Base-by-base conservation (phyloP, 2,888 invertebrate genomes). In the Dynastes hyllus region DNA sequence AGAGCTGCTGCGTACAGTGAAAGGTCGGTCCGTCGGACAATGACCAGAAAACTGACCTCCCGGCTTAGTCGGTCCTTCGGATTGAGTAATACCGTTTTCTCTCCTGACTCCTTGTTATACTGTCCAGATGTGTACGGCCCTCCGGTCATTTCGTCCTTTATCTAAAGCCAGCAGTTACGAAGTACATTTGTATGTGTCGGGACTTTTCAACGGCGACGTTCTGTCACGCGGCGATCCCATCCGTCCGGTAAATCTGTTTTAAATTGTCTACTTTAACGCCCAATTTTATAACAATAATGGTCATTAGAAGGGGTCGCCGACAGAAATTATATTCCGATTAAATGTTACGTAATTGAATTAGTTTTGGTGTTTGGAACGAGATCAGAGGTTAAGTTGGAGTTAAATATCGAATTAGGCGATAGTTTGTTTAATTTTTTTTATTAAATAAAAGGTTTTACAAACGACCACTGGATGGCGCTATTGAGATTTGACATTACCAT, bases 1-100 rank as follows among this genome's bases (percentile, higher is more conserved):
- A 11, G 16, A 37, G 66, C 13, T n/a, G 66, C 66, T 32, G 27
- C 40, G 58, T 40, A n/a, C 61, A 75, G 63, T 75, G 73, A 75
- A 61, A 75, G 61, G 61, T 75, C 73, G 61, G 50, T 22, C 61
- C 45, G 73, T 45, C 73, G 85, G 85, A 86, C 85, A 86, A 86
- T 85, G 85, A 83, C 83, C 84, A 83, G 84, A 83, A 83, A 82
- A 83, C 81, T 83, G 82, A 82, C 83, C 81, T 82, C 81, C 82
- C 77, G 70, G 81, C 81, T 81, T 81, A 79, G 80, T 79, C 78
- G 80, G 81, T 82, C 82, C 81, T 77, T 16, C 81, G 81, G 83
- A 83, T 83, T 84, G 83, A 84, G 82, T 83, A 84, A 84, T 83
- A 82, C 82, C 81, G 81, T 81, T 81, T 78, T 58, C 55, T 16